A percentile compares a stretch with the other conserved stretches of the same genome.
phyloP scores from a whole-genome alignment of 2,797 vertebrate species.

The Alca torda region DNA sequence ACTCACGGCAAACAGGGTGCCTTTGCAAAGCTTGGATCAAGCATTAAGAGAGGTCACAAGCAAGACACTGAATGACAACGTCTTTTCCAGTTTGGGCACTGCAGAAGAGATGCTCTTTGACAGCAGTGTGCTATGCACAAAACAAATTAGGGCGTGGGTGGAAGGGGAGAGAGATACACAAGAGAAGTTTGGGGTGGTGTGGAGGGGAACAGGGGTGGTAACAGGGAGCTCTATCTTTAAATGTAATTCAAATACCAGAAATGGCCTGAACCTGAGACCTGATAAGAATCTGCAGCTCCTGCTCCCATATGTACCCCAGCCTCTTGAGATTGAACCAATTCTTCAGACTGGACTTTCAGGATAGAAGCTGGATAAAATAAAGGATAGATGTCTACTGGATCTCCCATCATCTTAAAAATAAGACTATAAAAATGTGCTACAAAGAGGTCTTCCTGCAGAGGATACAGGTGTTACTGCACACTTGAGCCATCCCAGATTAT shows the following conservation, averaged over 20 bases:
- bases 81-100: background rate
- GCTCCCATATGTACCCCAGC: background rate
- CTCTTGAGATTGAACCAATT: background rate
- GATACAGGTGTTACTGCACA: background rate
- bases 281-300: background rate
- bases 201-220: background rate
- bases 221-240: background rate
- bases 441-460: background rate
- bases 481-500: background rate
- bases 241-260: background rate
- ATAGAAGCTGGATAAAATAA: background rate
- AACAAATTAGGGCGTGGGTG: accelerated
- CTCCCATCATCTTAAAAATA: background rate
- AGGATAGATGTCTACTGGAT: background rate
- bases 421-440: background rate
- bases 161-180: background rate
- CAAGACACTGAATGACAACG: accelerated
- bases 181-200: background rate
- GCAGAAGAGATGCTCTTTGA: background rate
- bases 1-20: background rate
- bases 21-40: background rate
- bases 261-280: background rate
- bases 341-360: background rate
- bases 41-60: background rate
- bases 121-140: background rate